A percentile compares a stretch with the other conserved stretches of the same genome.
Conservation (phyloP, 2,113 vertebrate species). For the Nothoprocta perdicaria region DNA sequence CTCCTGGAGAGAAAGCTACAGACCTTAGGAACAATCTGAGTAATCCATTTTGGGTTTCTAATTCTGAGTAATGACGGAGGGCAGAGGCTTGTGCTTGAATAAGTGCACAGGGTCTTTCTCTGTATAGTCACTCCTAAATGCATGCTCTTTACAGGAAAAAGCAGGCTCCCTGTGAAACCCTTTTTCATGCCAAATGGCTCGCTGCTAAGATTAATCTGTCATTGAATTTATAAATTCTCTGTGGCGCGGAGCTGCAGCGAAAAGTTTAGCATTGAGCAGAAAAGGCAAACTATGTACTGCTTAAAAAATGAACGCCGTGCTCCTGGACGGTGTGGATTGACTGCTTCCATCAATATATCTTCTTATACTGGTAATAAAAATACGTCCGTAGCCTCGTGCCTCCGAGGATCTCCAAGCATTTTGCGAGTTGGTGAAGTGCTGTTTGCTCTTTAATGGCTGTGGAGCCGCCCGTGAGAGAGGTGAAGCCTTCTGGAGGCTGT, state of each 20-base stretch:
- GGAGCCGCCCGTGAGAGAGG: background rate
- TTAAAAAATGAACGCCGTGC: conserved; percentile 41
- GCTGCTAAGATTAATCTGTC: conserved; percentile 68
- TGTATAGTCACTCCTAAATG: conserved; percentile 46
- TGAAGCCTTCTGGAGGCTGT: conserved; percentile 4
- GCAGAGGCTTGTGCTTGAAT: conserved; percentile 61
- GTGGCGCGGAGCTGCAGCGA: conserved; percentile 40
- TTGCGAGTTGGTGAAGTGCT: conserved; percentile 18
- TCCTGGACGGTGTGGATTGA: conserved; percentile 47
- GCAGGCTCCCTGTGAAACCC: conserved; percentile 65
- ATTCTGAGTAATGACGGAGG: conserved; percentile 73
- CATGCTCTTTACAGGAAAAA: conserved; percentile 72
- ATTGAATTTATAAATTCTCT: conserved; percentile 70
- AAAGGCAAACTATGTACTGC: conserved; percentile 44
- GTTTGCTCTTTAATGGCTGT: background rate
- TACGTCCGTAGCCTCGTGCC: conserved; percentile 39
- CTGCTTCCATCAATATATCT: conserved; percentile 53
- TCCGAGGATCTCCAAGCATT: conserved; percentile 53
- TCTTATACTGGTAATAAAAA: conserved; percentile 45
- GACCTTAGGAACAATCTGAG: conserved; percentile 52
- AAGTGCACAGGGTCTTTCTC: conserved; percentile 65
- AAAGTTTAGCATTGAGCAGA: conserved; percentile 62
- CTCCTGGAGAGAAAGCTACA: conserved; percentile 49
- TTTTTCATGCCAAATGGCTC: conserved; percentile 71
- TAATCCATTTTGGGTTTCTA: conserved; percentile 56